Evolutionary conservation across 2,888 invertebrate genomes (phyloP).

Genomic region (Luperina nickerlii): DNA sequence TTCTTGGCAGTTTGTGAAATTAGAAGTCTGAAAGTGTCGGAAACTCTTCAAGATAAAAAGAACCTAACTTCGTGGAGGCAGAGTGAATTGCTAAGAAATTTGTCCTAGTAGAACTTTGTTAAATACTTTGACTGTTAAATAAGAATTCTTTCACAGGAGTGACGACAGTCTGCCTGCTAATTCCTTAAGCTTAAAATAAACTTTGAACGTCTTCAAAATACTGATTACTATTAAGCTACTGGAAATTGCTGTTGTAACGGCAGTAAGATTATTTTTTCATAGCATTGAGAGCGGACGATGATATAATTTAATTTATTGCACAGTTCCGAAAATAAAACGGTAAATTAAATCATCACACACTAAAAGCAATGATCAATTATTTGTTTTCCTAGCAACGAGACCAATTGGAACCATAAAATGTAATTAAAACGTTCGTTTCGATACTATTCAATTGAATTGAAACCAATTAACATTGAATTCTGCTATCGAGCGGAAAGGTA

Average conservation of each 20-base stretch:
- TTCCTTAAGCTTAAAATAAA: neutral
- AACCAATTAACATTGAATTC: constrained; percentile 26
- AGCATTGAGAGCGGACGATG: neutral
- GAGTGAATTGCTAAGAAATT: neutral
- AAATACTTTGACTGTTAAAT: neutral
- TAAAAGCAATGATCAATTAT: constrained; percentile 11
- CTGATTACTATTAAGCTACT: neutral
- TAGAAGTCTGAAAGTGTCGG: neutral
- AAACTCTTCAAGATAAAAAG: neutral
- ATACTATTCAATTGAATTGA: constrained; percentile 24
- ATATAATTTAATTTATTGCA: neutral
- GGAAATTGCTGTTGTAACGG: neutral
- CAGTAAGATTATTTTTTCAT: neutral
- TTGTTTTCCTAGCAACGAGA: constrained; percentile 3
- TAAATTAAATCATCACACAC: constrained; percentile 16
- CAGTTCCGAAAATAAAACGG: neutral
- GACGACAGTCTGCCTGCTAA: neutral
- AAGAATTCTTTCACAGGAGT: neutral
- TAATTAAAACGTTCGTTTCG: constrained; percentile 8
- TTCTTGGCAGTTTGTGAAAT: neutral
- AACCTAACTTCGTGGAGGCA: neutral
- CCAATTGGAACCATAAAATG: constrained; percentile 11
- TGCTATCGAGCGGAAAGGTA: constrained; percentile 4
- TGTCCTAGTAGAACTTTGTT: neutral
- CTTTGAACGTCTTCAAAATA: neutral